Evolutionary conservation across 2,113 vertebrate species (phyloP).

Genomic region (Pseudonaja textilis): DNA sequence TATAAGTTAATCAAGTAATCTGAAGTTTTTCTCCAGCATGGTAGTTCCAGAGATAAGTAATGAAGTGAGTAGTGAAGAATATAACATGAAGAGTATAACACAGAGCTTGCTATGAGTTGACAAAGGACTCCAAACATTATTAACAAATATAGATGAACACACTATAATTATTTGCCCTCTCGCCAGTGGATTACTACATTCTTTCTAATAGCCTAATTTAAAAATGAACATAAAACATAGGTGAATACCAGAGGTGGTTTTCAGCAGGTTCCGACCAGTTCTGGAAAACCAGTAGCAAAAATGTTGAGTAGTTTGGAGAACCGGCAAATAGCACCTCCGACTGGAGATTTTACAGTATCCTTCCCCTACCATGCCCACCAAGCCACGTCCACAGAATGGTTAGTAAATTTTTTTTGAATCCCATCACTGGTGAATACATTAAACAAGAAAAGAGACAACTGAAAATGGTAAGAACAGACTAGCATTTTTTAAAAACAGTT

Average conservation of each 20-base stretch:
- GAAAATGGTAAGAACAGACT: neutral
- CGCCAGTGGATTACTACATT: neutral
- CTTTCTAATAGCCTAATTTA: neutral
- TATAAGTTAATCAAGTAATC: neutral
- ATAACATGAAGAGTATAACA: neutral
- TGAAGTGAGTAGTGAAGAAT: neutral
- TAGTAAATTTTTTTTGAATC: no score
- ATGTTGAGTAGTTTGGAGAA: no score
- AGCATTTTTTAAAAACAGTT: neutral
- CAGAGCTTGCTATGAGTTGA: neutral
- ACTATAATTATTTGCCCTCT: neutral
- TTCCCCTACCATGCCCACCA: no score
- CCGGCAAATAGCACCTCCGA: no score
- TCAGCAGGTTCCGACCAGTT: no score
- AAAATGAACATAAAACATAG: neutral
- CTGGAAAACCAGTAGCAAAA: no score
- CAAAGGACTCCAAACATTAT: neutral
- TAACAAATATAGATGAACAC: neutral
- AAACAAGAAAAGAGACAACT: neutral
- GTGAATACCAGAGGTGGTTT: neutral
- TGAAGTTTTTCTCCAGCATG: neutral
- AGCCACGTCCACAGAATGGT: no score
- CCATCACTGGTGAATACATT: neutral
- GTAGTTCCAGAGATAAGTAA: neutral
- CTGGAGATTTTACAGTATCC: no score